Evolutionary conservation across 2,797 vertebrate genomes (phyloP).

Genomic region (Artibeus lituratus): DNA sequence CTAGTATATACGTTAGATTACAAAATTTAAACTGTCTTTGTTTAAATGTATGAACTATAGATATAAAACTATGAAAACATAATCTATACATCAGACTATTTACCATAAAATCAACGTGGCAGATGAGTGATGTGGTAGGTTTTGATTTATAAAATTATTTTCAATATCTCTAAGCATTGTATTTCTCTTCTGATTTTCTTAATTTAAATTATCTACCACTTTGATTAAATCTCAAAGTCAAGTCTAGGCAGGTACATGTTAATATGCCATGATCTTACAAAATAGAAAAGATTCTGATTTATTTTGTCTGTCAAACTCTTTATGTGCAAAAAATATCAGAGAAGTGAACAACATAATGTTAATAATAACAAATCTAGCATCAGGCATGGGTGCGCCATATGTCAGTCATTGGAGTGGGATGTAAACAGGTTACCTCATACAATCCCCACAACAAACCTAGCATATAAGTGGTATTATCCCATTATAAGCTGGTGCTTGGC

Average conservation of each 20-base stretch:
- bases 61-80: conserved; percentile 29
- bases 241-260: background rate
- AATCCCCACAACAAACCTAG: background rate
- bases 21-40: background rate
- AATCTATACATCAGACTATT: background rate
- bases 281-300: background rate
- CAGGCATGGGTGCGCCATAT: background rate
- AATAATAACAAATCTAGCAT: background rate
- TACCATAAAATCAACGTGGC: background rate
- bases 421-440: background rate
- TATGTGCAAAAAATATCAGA: background rate
- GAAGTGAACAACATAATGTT: background rate
- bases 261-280: background rate
- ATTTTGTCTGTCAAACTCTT: background rate
- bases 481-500: background rate
- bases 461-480: background rate
- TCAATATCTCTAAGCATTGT: background rate
- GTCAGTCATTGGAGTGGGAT: background rate
- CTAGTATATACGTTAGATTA: background rate
- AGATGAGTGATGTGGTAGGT: background rate
- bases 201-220: background rate
- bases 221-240: background rate
- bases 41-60: background rate
- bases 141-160: background rate
- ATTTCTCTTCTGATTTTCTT: background rate